Evolutionary conservation across 2,888 invertebrate genomes (phyloP).

Genomic region (Creontiades dilutus): DNA sequence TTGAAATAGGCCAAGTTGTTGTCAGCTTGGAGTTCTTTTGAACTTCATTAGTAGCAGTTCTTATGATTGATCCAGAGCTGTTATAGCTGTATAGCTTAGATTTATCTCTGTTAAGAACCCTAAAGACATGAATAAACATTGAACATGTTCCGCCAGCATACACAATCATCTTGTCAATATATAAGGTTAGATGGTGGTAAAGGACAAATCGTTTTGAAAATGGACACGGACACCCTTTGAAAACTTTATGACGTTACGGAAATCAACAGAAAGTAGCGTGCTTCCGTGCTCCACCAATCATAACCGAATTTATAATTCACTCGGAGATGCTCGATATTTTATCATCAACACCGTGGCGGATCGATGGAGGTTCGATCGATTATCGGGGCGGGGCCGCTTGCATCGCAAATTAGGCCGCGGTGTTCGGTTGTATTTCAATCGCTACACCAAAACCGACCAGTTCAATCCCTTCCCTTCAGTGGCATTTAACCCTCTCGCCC

Average conservation of each 20-base stretch:
- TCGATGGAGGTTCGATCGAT: not conserved
- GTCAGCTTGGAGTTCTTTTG: no score
- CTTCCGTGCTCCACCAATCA: not conserved
- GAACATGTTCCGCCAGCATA: no score
- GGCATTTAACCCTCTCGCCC: conserved; percentile 31
- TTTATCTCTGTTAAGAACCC: no score
- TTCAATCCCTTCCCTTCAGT: conserved; percentile 22
- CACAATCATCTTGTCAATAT: no score
- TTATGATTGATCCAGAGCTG: no score
- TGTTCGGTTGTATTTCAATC: conserved; percentile 27
- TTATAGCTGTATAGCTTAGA: no score
- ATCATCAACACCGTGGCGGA: not conserved
- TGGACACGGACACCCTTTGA: not conserved
- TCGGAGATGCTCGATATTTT: not conserved
- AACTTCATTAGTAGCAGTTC: no score
- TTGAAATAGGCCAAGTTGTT: no score
- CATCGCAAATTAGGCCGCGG: conserved; percentile 6
- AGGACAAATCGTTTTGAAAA: not conserved
- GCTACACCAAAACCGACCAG: conserved; percentile 37
- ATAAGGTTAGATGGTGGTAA: no score
- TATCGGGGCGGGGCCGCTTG: conserved; percentile 26
- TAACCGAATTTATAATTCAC: conserved; percentile 7
- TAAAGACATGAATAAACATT: no score
- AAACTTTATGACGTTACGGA: not conserved
- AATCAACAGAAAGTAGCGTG: conserved; percentile 34